phyloP scores from a whole-genome alignment of 2,888 invertebrate species.

The Busseola fusca region DNA sequence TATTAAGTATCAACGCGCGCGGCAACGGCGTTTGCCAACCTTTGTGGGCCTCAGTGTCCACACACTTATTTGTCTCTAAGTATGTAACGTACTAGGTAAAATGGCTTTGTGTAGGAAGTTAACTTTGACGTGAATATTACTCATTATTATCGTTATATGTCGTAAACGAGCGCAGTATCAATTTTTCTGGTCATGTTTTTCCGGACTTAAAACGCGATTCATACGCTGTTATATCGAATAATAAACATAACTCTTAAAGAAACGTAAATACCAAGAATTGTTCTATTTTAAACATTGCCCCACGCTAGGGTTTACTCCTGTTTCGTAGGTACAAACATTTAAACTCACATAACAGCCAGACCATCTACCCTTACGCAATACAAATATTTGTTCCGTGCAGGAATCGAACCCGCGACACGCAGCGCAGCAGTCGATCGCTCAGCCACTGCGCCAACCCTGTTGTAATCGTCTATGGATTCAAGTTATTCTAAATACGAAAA shows the following conservation, averaged over 20 bases:
- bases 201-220: slow-evolving; percentile 17
- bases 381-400: no score
- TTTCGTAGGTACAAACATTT: no score
- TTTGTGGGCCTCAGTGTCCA: slow-evolving; percentile 56
- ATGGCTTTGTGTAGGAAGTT: slow-evolving; percentile 28
- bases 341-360: no score
- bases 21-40: slow-evolving; percentile 62
- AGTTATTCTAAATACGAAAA: slow-evolving; percentile 1
- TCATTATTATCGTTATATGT: slow-evolving; percentile 21
- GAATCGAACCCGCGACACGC: no score
- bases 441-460: no score
- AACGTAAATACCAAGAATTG: background rate
- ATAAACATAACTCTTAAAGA: slow-evolving; percentile 25
- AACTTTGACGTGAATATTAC: slow-evolving; percentile 28
- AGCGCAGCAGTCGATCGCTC: no score
- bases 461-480: background rate
- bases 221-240: background rate
- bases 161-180: slow-evolving; percentile 10
- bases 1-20: no score
- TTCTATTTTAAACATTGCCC: background rate
- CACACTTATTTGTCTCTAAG: slow-evolving; percentile 48
- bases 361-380: no score
- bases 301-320: no score
- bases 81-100: slow-evolving; percentile 44
- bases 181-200: slow-evolving; percentile 15